Evolutionary conservation across 2,888 invertebrate species (phyloP), one percentile per base, ranked within the genome.

Genomic region (Eupithecia insigniata): DNA sequence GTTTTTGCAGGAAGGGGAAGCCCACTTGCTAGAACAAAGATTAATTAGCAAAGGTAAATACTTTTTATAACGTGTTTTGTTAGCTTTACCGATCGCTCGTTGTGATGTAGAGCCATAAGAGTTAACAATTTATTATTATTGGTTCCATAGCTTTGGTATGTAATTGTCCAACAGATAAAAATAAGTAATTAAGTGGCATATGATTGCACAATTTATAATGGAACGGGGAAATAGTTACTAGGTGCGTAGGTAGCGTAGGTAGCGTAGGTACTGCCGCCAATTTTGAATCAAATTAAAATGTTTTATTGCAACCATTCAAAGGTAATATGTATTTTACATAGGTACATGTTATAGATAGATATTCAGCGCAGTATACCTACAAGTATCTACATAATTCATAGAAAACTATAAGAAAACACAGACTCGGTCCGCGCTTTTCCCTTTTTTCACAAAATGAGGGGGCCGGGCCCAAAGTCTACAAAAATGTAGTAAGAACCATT

Each of bases 1-100:
- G 55, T 55, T 55, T 55, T 26, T 55, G 12, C 10, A 51, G 51
- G 51, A 51, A 51, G 51, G 51, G 46, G 46, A 46, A 46, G 51
- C 22, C 8, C 51, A 51, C 51, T 22, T 22, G 51, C 22, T 46
- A 46, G 4, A 51, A 51, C 22, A 26, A 51, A 26, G 22, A 55
- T 4, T 55, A 26, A 55, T 26, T 55, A 55, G 14, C 26, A 55
- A 22, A 12, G 51, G 12, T 55, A 55, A 12, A 26, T 55, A 26
- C 22, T 26, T 55, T 55, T 26, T 55, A 14, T 55, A 14, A 26
- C 26, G 22, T 55, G 26, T 55, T 55, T 55, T 55, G 14, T 55
- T 55, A 55, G 26, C 26, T 26, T 55, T 55, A 55, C 26, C 14
- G 5, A 55, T 14, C 46, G 55, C 26, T 26, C 26, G 12, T n/a